These are phyloP conservation scores for Drosophila eohydei DNA, from an alignment of 2,888 invertebrate species.

Conservation along the genomic window DNA sequence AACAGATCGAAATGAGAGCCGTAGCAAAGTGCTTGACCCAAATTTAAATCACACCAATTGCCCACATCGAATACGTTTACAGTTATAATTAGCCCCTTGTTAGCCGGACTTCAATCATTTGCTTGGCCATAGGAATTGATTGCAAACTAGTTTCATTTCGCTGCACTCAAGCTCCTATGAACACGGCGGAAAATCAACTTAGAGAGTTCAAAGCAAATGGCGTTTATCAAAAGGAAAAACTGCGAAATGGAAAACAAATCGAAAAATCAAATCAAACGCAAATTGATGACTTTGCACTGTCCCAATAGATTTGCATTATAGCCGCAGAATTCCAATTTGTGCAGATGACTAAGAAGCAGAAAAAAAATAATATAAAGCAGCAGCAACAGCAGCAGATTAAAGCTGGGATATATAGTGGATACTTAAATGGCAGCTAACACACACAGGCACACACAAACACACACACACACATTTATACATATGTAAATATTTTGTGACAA, in stretches of 20 bases:
- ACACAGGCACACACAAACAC: constrained; percentile 9
- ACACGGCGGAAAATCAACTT: background rate
- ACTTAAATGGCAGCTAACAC: constrained; percentile 32
- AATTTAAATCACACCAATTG: no score
- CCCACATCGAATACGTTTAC: no score
- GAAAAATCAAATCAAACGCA: constrained; percentile 51
- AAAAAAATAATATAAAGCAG: background rate
- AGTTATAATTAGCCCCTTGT: no score
- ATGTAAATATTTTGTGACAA: constrained; percentile 40
- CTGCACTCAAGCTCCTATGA: background rate
- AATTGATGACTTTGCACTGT: constrained; percentile 48
- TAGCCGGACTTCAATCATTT: background rate
- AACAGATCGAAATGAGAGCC: no score
- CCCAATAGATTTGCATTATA: constrained; percentile 40
- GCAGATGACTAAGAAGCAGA: background rate
- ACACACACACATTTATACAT: constrained; percentile 3
- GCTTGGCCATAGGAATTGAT: background rate
- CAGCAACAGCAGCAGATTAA: background rate
- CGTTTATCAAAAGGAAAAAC: constrained; percentile 2
- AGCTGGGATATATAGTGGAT: background rate
- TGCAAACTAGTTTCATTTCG: background rate
- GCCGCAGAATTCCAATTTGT: constrained; percentile 45
- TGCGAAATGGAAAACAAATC: constrained; percentile 24
- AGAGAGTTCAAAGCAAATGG: background rate
- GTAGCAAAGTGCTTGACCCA: no score